A percentile compares a stretch with the other conserved stretches of the same genome.
These are phyloP conservation scores for Notolabrus celidotus DNA, from an alignment of 2,797 vertebrate species.

Conservation along the genomic window DNA sequence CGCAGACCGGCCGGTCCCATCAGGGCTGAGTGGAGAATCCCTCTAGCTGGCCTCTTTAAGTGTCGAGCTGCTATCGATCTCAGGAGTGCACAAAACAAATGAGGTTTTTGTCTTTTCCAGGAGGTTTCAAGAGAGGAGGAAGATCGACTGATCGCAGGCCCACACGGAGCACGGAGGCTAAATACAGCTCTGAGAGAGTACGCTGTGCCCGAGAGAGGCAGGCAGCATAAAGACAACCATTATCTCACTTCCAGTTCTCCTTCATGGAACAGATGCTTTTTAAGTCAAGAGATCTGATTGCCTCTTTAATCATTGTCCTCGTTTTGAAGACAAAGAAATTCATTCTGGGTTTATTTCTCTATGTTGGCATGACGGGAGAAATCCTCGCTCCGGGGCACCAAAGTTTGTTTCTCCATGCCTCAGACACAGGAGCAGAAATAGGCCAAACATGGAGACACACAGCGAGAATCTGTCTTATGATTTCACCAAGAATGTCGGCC, in stretches of 20 bases:
- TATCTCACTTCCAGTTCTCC: conserved; percentile 29
- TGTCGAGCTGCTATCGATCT: conserved; percentile 68
- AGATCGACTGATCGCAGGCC: conserved; percentile 23
- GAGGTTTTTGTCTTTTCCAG: conserved; percentile 70
- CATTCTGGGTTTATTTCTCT: not conserved
- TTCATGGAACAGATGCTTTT: conserved; percentile 23
- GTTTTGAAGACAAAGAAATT: conserved; percentile 3
- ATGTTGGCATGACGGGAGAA: not conserved
- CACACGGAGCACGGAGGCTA: conserved; percentile 30
- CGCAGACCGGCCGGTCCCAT: conserved; percentile 29
- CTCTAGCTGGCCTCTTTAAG: conserved; percentile 56
- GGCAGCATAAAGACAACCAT: conserved; percentile 33
- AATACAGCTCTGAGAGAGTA: conserved; percentile 47
- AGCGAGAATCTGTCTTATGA: conserved; percentile 72
- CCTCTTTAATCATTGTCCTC: conserved; percentile 20
- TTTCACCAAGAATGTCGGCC: conserved; percentile 75
- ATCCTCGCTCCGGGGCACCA: conserved; percentile 5
- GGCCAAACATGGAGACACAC: conserved; percentile 27
- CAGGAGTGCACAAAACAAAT: conserved; percentile 62
- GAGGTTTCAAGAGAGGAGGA: conserved; percentile 45
- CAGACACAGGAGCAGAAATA: conserved; percentile 20
- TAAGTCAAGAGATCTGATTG: conserved; percentile 4
- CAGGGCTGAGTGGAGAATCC: conserved; percentile 54
- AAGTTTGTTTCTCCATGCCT: conserved; percentile 12
- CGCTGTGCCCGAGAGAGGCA: conserved; percentile 20